Conservation (phyloP, 2,888 invertebrate genomes). For the Cremastinae sp. region DNA sequence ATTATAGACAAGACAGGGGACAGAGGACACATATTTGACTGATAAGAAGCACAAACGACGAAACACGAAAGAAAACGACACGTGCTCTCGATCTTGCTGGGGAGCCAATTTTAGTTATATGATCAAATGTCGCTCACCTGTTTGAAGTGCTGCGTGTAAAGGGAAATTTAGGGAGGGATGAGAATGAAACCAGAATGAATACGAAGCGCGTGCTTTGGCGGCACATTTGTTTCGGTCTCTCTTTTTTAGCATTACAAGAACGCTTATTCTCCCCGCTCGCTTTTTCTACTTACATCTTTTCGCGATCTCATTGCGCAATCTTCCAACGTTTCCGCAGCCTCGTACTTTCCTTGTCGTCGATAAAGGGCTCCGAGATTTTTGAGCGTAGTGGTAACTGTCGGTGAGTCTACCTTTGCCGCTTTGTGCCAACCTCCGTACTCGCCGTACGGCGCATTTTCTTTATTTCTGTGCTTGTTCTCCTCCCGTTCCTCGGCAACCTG, state of each 20-base stretch:
- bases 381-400: slow-evolving; percentile 97
- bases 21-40: slow-evolving; percentile 2
- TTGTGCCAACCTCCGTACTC: slow-evolving; percentile 98
- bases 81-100: slow-evolving; percentile 35
- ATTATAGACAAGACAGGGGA: slow-evolving; percentile 15
- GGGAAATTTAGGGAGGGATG: slow-evolving; percentile 63
- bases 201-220: slow-evolving; percentile 52
- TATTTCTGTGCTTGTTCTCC: slow-evolving; percentile 95
- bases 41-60: slow-evolving; percentile 24
- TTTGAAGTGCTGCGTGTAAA: slow-evolving; percentile 77
- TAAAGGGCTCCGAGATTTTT: slow-evolving; percentile 99
- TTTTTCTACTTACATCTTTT: slow-evolving; percentile 89
- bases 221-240: slow-evolving; percentile 7
- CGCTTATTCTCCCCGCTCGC: background rate
- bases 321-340: slow-evolving; percentile 99
- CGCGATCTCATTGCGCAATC: slow-evolving; percentile 98
- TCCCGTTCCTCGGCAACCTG: slow-evolving; percentile 98
- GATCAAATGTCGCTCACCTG: slow-evolving; percentile 72
- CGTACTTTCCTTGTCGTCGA: slow-evolving; percentile 98
- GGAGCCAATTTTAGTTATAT: slow-evolving; percentile 35
- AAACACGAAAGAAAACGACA: slow-evolving; percentile 38
- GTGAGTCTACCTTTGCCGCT: slow-evolving; percentile 98
- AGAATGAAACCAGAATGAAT: slow-evolving; percentile 55
- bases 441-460: slow-evolving; percentile 94
- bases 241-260: background rate